Evolutionary conservation across 35 echinoderm and acorn worm species (phyloP), one percentile per base, ranked within the genome.

Genomic region (Strongylocentrotus purpuratus): DNA sequence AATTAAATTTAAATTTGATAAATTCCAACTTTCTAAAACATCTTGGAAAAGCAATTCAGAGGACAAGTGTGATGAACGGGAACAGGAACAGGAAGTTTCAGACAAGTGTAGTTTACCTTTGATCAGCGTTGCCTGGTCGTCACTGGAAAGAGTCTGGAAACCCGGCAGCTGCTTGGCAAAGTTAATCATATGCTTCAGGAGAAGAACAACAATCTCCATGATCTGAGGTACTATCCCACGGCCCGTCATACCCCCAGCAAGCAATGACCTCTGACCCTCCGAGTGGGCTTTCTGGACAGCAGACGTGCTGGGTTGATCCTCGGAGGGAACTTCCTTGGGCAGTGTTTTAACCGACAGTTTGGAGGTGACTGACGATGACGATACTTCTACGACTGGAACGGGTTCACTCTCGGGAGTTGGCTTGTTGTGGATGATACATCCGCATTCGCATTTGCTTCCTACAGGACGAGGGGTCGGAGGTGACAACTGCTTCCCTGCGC

Each of bases 71-170:
- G 52, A 59, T 59, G 52, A 17, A 14, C 15, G 6, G 9, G 10
- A 59, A 59, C 5, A 59, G 7, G 52, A 17, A 14, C 15, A 58
- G 9, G 10, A 59, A 59, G 1, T 59, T 59, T 59, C 52, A 59
- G 2, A 22, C 6, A 28, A 78, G 20, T 78, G 65, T 5, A 78
- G 65, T 46, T 91, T 94, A 96, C 95, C 96, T 94, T 97, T 99
- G 35, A 99, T 96, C 18, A 99, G 71, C 25, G 96, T 86, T 18
- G 98, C 96, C 46, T 99, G 98, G 52, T 99, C 98, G 17, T 96
- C 95, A 25, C 94, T 95, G 11, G 94, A 86, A 9, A 99, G 94
- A 6, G 55, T 32, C 28, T 47, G 86, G 47, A 99, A 99, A 15
- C 94, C 98, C 15, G 95, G 96, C 15, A 99, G 92, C 9, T 46